Evolutionary conservation across 2,888 invertebrate species (phyloP), one percentile per base, ranked within the genome.

Genomic region (Epirrhoe alternata): DNA sequence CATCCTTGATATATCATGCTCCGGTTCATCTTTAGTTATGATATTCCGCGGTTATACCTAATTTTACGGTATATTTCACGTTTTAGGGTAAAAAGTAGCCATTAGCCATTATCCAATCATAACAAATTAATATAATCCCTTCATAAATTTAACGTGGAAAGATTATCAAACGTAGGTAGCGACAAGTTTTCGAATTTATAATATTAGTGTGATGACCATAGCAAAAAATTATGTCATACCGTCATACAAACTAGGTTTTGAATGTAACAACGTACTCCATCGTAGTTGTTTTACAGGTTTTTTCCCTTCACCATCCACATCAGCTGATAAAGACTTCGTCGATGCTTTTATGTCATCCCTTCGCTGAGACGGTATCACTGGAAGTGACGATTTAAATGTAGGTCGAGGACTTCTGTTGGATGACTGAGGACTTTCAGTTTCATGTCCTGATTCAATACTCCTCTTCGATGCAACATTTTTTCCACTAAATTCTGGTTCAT

Each of bases 261-360:
- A 78, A 24, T 84, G 82, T 58, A 84, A 73, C 54, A 87, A 66
- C 12, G 90, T 86, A 77, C 86, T 90, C 87, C 90, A 88, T 56
- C 87, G 86, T 52, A 86, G 71, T 47, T 80, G 81, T 74, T 87
- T 89, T n/a, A 74, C 68, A 59, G 82, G 77, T 72, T 80, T 86
- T 56, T 74, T 78, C 31, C 74, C 74, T 30, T 72, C 53, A 51
- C 73, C 74, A 67, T 69, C 77, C 6, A 75, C 74, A 35, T 79
- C 81, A 24, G 71, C 71, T 38, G 69, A 70, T 62, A 88, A 76
- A n/a, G 88, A 89, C 58, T 83, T 83, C 6, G 85, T 79, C 33
- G 86, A 82, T 17, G 78, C 59, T 30, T 56, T 61, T 63, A 78
- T 79, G 38, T 79, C 76, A 69, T 75, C 80, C 76, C 73, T 78